Base-by-base conservation (phyloP, 37 sponge, comb jelly and placozoan genomes). In the Halichondria panicea region DNA sequence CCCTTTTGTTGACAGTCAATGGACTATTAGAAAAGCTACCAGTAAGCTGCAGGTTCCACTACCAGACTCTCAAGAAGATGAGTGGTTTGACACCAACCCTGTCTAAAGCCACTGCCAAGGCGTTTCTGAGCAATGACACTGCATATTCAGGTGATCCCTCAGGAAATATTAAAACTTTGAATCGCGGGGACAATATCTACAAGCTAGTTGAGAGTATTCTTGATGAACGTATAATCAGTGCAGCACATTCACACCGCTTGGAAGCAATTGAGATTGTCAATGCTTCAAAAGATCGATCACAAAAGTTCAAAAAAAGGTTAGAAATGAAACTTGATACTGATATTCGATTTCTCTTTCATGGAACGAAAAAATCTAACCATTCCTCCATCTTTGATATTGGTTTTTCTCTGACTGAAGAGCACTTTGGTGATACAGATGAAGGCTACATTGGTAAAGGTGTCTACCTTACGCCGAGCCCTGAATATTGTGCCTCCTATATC, bases 371-470 rank as follows among this genome's bases (percentile, higher is more conserved):
- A 8, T 8, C 8, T 36, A 66, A 66, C 68, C 41, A 66, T 18
- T 21, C 27, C 8, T 66, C 68, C 11, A 66, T 66, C 35, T 66
- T 66, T 36, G 11, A 34, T 7, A 66, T 21, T 18, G 68, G 72
- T 22, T 71, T 48, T 44, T 11, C 18, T 44, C 24, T 50, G 8
- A 39, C 8, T 67, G 48, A 41, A 6, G 53, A 71, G 24, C 52
- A 71, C 53, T 45, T 6, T 12, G 72, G 55, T 31, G 72, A 71
- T 25, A 71, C 72, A 43, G 68, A 66, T 18, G 68, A 27, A 32
- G 68, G 68, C 6, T 66, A 66, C 36, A 66, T 66, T 36, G 68
- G 68, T 7, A 66, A 66, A 66, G 68, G 68, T 12, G 41, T 66
- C 18, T 66, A 66, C 39, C 41, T 35, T 12, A 35, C 40, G 7